Percentiles rank a stretch among this genome's conserved stretches.
Conservation (phyloP, 2,888 invertebrate species). For the Hoplodrina ambigua region DNA sequence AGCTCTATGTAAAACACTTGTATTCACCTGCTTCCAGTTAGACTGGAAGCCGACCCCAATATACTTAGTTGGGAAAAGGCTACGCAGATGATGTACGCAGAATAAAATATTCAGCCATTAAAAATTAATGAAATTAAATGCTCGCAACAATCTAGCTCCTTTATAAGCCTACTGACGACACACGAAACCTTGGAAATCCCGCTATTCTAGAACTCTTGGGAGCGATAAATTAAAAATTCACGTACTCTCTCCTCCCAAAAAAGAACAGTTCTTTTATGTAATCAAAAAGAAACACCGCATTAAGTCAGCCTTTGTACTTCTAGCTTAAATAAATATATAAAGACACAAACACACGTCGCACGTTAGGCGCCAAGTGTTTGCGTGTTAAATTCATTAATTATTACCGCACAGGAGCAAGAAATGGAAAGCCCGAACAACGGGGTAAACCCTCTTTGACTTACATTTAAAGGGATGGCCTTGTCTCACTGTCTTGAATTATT, state of each 20-base stretch:
- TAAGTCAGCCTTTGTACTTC: too few relatives aligned
- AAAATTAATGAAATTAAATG: too few relatives aligned
- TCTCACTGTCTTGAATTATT: conserved; percentile 24
- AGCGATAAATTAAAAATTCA: neutral
- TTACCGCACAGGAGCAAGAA: conserved; percentile 19
- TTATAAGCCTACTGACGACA: neutral
- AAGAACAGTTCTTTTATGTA: neutral
- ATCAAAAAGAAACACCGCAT: neutral
- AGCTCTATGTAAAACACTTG: too few relatives aligned
- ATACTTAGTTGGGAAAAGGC: too few relatives aligned
- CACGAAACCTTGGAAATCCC: neutral
- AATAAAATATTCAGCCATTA: too few relatives aligned
- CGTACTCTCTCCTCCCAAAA: neutral
- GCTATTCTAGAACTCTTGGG: neutral
- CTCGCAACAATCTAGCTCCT: neutral
- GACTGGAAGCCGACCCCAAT: too few relatives aligned
- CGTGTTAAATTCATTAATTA: conserved; percentile 38
- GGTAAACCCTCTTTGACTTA: conserved; percentile 25
- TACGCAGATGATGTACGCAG: too few relatives aligned
- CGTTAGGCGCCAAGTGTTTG: neutral
- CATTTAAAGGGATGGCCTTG: conserved; percentile 8
- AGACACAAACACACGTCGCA: conserved; percentile 5
- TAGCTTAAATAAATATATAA: too few relatives aligned
- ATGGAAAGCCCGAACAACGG: conserved; percentile 16
- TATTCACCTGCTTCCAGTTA: too few relatives aligned